Conservation (phyloP, 2,113 vertebrate genomes). For the Recurvirostra avosetta region DNA sequence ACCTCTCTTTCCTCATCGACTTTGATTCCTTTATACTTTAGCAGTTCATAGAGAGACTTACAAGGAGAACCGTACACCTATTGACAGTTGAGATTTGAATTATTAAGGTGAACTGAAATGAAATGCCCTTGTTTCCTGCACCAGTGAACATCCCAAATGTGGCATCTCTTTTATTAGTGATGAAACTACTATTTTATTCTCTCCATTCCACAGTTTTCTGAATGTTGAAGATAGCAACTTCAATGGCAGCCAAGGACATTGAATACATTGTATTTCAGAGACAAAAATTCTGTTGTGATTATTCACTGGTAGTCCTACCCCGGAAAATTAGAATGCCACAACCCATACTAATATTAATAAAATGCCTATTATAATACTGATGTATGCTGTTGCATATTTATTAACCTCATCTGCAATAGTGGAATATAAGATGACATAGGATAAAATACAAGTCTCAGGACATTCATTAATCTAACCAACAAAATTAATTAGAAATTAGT, state of each 20-base stretch:
- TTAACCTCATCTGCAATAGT: background rate
- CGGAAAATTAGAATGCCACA: background rate
- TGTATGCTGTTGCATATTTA: background rate
- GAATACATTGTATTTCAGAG: background rate
- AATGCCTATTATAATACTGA: background rate
- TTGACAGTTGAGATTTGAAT: conserved; percentile 38
- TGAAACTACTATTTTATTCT: background rate
- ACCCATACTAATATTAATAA: background rate
- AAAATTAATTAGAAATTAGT: background rate
- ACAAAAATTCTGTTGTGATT: background rate
- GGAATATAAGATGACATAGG: background rate
- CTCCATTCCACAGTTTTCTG: background rate
- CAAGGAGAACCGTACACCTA: background rate
- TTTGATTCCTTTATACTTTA: conserved; percentile 23
- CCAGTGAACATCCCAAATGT: conserved; percentile 30
- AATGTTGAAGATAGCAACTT: background rate
- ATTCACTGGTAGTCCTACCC: background rate
- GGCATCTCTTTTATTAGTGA: conserved; percentile 15
- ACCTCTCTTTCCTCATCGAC: background rate
- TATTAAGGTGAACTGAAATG: conserved; percentile 32
- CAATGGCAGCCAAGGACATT: background rate
- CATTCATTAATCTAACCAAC: background rate
- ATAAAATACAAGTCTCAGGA: background rate
- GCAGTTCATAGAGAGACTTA: background rate
- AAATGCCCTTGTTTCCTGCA: conserved; percentile 49